Conservation (phyloP, 2,888 invertebrate species). For the Yponomeuta malinellus region DNA sequence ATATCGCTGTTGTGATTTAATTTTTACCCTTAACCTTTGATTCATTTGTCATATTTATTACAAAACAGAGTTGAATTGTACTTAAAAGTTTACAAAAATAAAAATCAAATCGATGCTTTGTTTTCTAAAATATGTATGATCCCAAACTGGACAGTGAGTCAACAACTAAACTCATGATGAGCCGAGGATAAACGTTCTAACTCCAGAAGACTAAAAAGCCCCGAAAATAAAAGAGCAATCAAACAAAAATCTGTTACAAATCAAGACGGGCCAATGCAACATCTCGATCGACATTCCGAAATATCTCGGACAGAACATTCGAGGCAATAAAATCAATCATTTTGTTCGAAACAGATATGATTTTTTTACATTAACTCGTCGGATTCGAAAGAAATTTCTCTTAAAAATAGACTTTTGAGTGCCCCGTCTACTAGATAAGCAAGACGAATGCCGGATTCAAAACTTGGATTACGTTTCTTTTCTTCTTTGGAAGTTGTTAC, state of each 20-base stretch:
- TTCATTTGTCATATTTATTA: no score
- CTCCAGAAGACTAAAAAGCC: background rate
- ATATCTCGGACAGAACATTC: slow-evolving; percentile 16
- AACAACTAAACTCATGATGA: no score
- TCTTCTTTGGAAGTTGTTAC: background rate
- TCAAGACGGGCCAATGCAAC: slow-evolving; percentile 6
- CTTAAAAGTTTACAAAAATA: no score
- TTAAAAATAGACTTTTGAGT: slow-evolving; percentile 73
- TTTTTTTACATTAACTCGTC: slow-evolving; percentile 57
- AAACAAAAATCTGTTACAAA: slow-evolving; percentile 12
- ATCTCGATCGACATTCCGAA: slow-evolving; percentile 14
- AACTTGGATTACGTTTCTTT: slow-evolving; percentile 23
- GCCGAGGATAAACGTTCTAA: no score
- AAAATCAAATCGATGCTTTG: no score
- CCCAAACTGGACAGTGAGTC: no score
- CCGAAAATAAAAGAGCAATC: slow-evolving; percentile 9
- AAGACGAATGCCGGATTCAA: slow-evolving; percentile 57
- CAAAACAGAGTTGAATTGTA: no score
- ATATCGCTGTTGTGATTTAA: no score
- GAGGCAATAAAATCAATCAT: slow-evolving; percentile 71
- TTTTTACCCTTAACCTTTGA: no score
- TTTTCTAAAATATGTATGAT: no score
- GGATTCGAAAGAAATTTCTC: slow-evolving; percentile 36
- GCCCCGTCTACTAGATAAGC: slow-evolving; percentile 55
- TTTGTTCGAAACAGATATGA: slow-evolving; percentile 46